Evolutionary conservation across 37 sponge, comb jelly and placozoan genomes (phyloP), one percentile per base, ranked within the genome.

Genomic region (Theonella swinhoei): DNA sequence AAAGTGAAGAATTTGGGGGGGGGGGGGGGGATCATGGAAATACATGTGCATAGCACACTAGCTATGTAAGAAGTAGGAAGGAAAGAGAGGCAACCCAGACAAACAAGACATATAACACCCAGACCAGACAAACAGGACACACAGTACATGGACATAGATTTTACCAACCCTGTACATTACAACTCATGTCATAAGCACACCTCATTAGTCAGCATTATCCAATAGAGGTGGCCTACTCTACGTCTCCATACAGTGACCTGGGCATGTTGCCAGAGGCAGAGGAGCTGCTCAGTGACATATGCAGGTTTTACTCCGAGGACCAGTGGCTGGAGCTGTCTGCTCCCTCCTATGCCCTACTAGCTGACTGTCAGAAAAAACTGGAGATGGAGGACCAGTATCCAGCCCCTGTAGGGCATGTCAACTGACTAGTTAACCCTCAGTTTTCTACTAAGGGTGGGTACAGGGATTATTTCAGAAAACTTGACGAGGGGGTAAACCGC

Each of bases 281-380:
- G 74, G 82, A 88, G 67, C 62, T 93, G 28, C 78, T 93, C 25
- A 75, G 80, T 64, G 93, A 93, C 75, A 82, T 93, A 29, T 85
- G 86, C 77, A 85, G 76, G 39, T 85, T 84, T 64, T 88, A 88
- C 79, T 88, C 93, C 8, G 84, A 70, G 42, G 79, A 85, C 47
- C 82, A 85, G 34, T 93, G 93, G 93, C 68, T 54, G 23, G 67
- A 85, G 72, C 66, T 93, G 24, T 87, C 75, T 60, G 73, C 80
- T 7, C 72, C 60, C 35, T 89, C 89, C 36, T 88, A 86, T 72
- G 62, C 88, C 3, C 76, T 85, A 0, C 79, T 88, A 19, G 93
- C 93, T 5, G 77, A 78, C 70, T 85, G 93, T 38, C 89, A 88
- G 73, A 80, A 80, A 70, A 81, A 80, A 32, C 85, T 93, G 58